phyloP scores from a whole-genome alignment of 2,113 vertebrate species.

The Pangasianodon hypophthalmus region DNA sequence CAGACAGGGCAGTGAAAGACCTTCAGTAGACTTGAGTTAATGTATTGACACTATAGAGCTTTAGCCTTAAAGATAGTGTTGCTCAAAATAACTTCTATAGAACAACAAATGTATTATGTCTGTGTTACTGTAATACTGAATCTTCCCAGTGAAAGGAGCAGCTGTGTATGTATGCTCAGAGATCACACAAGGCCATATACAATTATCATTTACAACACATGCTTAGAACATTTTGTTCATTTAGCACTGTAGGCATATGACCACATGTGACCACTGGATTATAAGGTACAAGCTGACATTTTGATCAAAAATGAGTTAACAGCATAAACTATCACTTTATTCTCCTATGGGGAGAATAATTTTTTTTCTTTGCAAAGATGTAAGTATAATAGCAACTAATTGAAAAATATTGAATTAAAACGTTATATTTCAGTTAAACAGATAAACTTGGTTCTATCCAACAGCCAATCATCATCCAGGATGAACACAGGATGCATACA shows the following conservation, averaged over 20 bases:
- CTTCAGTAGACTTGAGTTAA: neutral
- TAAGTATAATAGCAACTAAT: neutral
- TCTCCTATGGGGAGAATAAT: neutral
- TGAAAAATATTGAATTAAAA: neutral
- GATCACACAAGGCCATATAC: neutral
- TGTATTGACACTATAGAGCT: neutral
- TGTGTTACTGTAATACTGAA: neutral
- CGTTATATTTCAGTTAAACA: neutral
- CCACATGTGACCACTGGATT: no score
- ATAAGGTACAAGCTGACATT: neutral
- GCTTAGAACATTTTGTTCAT: neutral
- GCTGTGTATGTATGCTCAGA: slow-evolving; percentile 2
- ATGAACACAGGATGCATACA: neutral
- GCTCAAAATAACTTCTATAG: neutral
- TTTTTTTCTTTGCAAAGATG: neutral
- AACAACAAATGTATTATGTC: neutral
- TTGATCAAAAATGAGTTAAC: neutral
- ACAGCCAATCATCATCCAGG: neutral
- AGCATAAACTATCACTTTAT: neutral
- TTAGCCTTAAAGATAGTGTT: neutral
- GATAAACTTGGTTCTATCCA: neutral
- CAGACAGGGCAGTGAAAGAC: neutral
- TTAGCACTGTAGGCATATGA: neutral
- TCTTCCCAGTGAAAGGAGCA: neutral
- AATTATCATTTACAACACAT: slow-evolving; percentile 13